These are phyloP conservation scores for Pelmatolapia mariae DNA, from an alignment of 2,113 vertebrate genomes.

Conservation along the genomic window DNA sequence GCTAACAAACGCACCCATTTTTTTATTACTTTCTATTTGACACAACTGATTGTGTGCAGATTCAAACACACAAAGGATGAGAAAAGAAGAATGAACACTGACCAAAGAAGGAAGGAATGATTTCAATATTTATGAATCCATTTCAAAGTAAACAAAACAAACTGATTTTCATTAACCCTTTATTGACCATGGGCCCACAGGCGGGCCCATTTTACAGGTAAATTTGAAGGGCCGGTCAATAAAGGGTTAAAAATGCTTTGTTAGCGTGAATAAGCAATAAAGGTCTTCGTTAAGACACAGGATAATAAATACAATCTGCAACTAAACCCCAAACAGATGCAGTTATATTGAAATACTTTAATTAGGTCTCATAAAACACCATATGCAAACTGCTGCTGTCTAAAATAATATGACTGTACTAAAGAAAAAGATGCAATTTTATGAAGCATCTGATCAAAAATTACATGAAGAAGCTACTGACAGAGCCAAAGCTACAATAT, in stretches of 20 bases:
- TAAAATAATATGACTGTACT: neutral
- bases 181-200: too few species aligned
- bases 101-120: neutral
- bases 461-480: neutral
- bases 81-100: neutral
- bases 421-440: neutral
- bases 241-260: neutral
- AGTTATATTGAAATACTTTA: conserved; percentile 5
- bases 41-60: neutral
- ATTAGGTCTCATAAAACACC: neutral
- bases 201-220: too few species aligned
- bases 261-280: neutral
- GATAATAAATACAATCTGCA: neutral
- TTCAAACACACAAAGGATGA: neutral
- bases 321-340: neutral
- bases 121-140: neutral
- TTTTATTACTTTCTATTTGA: neutral
- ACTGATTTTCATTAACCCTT: neutral
- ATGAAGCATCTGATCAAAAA: neutral
- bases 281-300: neutral
- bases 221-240: too few species aligned
- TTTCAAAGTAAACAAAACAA: neutral
- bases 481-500: neutral
- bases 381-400: neutral
- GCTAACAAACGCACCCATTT: neutral